Evolutionary conservation across 2,888 invertebrate species (phyloP).

Genomic region (Serrognathus titanus): DNA sequence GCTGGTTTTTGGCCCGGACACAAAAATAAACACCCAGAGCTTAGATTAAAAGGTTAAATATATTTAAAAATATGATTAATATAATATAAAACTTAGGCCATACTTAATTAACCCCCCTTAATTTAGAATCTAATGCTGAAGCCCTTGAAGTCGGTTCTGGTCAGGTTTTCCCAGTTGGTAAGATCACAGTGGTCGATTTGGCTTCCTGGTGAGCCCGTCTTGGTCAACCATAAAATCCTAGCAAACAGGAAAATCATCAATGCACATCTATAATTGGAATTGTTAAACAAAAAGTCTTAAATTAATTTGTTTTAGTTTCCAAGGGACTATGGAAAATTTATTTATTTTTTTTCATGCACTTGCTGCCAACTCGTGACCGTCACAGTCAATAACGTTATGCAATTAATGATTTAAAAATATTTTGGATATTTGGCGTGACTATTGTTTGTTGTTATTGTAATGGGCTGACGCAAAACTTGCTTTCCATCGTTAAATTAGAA

Average conservation of each 20-base stretch:
- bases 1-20: too few relatives aligned
- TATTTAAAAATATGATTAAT: not conserved
- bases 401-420: too few relatives aligned
- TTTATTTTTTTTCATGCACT: not conserved
- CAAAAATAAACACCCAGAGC: too few relatives aligned
- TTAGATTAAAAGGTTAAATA: too few relatives aligned
- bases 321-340: not conserved
- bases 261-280: not conserved
- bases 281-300: not conserved
- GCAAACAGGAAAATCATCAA: conserved; percentile 10
- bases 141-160: conserved; percentile 64
- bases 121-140: conserved; percentile 77
- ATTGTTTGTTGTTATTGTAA: too few relatives aligned
- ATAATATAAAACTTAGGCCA: not conserved
- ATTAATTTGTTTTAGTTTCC: not conserved
- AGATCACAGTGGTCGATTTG: conserved; percentile 80
- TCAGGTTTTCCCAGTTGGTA: conserved; percentile 74
- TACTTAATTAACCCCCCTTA: not conserved
- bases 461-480: too few relatives aligned
- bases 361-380: not conserved
- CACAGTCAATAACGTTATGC: not conserved
- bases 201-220: conserved; percentile 79
- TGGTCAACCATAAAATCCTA: conserved; percentile 81
- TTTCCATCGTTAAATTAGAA: too few relatives aligned
- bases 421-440: too few relatives aligned